phyloP scores from a whole-genome alignment of 2,797 vertebrate genomes.

The Petrocephalus sullivani region DNA sequence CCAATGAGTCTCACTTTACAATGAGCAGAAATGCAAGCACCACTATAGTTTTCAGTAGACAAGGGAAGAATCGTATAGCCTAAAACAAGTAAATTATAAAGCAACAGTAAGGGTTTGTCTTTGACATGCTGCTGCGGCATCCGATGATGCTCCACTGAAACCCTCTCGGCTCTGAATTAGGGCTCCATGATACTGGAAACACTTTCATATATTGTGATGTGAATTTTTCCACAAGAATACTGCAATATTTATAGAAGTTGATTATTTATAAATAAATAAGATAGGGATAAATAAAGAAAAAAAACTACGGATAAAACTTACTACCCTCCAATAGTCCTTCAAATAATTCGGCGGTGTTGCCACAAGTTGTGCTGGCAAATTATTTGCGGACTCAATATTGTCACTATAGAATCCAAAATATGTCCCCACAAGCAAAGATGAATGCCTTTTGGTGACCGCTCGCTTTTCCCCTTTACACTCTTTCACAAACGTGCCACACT shows the following conservation, averaged over 20 bases:
- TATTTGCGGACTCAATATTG: neutral
- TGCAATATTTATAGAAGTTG: neutral
- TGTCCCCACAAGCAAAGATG: neutral
- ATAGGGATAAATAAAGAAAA: neutral
- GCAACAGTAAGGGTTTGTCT: neutral
- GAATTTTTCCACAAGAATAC: neutral
- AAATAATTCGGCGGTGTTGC: neutral
- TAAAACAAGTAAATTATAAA: neutral
- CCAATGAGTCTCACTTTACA: constrained; percentile 20
- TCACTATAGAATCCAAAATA: neutral
- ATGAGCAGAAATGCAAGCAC: neutral
- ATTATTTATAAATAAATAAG: neutral
- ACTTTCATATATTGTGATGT: neutral
- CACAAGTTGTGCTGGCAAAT: neutral
- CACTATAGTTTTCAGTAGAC: neutral
- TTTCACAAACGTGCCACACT: neutral
- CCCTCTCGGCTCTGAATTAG: neutral
- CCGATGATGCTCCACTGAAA: neutral
- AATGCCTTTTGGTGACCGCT: neutral
- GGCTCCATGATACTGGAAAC: neutral
- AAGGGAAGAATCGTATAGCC: neutral
- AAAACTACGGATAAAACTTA: neutral
- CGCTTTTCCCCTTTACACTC: neutral
- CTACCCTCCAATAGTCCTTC: neutral
- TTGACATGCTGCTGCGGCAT: neutral